Evolutionary conservation across 37 sponge, comb jelly and placozoan genomes (phyloP).

Genomic region (Tethya wilhelma): DNA sequence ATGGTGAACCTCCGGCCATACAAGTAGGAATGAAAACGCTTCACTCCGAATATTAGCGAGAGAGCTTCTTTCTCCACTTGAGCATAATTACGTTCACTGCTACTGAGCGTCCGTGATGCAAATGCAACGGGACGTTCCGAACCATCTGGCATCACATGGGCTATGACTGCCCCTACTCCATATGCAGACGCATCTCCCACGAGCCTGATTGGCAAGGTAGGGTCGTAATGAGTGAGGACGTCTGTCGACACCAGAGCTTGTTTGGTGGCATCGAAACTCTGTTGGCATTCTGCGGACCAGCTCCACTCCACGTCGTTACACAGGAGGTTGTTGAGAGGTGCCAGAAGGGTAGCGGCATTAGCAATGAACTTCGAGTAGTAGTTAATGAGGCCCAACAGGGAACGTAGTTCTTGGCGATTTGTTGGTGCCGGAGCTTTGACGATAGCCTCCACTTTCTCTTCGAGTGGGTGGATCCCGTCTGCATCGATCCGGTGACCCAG

Average conservation of each 20-base stretch:
- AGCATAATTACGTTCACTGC: too few relatives aligned
- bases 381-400: background rate
- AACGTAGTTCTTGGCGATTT: background rate
- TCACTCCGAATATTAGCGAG: background rate
- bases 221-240: too few relatives aligned
- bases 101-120: too few relatives aligned
- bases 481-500: slow-evolving; percentile 8
- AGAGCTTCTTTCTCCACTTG: too few relatives aligned
- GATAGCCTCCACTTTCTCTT: background rate
- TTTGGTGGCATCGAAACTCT: background rate
- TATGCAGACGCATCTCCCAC: slow-evolving; percentile 3
- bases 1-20: background rate
- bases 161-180: too few relatives aligned
- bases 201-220: background rate
- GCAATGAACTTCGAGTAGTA: background rate
- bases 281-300: slow-evolving; percentile 3
- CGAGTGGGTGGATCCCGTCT: background rate
- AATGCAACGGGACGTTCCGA: too few relatives aligned
- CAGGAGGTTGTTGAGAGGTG: too few relatives aligned
- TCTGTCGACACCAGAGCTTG: background rate
- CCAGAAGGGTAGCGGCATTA: background rate
- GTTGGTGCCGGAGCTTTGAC: background rate
- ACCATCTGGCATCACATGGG: too few relatives aligned
- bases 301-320: slow-evolving; percentile 1
- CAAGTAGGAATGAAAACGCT: slow-evolving; percentile 4